Conservation (phyloP, 2,888 invertebrate genomes). For the Cantharis lateralis region DNA sequence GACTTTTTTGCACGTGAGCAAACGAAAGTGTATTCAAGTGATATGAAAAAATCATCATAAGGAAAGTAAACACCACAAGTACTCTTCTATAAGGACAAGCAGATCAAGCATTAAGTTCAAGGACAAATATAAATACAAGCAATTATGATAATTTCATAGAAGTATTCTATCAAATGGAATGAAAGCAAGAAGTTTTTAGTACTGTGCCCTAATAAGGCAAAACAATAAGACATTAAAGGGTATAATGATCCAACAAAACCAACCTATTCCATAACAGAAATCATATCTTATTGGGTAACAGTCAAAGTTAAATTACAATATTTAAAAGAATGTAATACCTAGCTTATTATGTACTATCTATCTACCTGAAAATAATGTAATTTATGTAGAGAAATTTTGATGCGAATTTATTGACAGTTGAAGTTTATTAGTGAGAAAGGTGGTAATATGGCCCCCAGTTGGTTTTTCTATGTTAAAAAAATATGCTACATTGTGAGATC, state of each 20-base stretch:
- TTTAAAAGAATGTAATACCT: neutral
- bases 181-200: neutral
- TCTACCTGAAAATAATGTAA: too few species aligned
- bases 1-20: neutral
- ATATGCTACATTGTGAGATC: too few species aligned
- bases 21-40: neutral
- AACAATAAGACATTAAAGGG: neutral
- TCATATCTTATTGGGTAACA: neutral
- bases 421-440: too few species aligned
- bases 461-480: too few species aligned
- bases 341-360: too few species aligned
- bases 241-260: neutral
- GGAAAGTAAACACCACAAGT: neutral
- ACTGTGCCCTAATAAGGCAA: neutral
- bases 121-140: neutral
- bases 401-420: too few species aligned
- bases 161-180: neutral
- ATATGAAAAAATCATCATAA: neutral
- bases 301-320: neutral
- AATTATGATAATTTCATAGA: neutral
- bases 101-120: neutral
- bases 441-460: too few species aligned
- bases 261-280: neutral
- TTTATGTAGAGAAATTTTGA: too few species aligned
- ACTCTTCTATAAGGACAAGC: neutral